A percentile compares a stretch with the other conserved stretches of the same genome.
These are phyloP conservation scores for Bombus waltoni DNA, from an alignment of 1,140 invertebrate species.

Conservation along the genomic window DNA sequence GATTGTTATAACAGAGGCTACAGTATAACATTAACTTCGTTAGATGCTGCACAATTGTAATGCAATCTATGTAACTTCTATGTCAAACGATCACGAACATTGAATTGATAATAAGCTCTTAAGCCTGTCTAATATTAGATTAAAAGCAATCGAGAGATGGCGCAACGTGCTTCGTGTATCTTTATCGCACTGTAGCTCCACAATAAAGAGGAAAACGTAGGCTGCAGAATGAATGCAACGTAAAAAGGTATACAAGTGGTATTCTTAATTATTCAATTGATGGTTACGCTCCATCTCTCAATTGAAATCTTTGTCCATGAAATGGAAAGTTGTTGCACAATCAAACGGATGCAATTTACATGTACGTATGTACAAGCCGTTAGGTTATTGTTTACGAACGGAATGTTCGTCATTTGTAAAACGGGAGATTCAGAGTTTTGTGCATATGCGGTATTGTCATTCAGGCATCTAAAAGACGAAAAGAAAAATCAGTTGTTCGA, in stretches of 20 bases:
- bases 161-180: constrained; percentile 15
- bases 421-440: background rate
- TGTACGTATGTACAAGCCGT: background rate
- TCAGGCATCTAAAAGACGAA: background rate
- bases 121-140: constrained; percentile 59
- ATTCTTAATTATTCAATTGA: constrained; percentile 16
- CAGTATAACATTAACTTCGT: constrained; percentile 53
- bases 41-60: constrained; percentile 55
- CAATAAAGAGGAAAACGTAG: background rate
- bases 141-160: constrained; percentile 55
- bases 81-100: constrained; percentile 57
- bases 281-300: background rate
- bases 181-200: constrained; percentile 21
- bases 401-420: background rate
- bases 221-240: background rate
- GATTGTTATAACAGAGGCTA: constrained; percentile 20
- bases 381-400: background rate
- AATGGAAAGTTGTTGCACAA: background rate
- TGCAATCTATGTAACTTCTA: constrained; percentile 62
- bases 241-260: background rate
- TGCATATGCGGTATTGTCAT: background rate
- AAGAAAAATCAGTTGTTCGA: background rate
- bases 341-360: background rate
- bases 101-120: constrained; percentile 64
- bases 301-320: background rate